Conservation (phyloP, 2,113 vertebrate genomes). For the Gopherus flavomarginatus region DNA sequence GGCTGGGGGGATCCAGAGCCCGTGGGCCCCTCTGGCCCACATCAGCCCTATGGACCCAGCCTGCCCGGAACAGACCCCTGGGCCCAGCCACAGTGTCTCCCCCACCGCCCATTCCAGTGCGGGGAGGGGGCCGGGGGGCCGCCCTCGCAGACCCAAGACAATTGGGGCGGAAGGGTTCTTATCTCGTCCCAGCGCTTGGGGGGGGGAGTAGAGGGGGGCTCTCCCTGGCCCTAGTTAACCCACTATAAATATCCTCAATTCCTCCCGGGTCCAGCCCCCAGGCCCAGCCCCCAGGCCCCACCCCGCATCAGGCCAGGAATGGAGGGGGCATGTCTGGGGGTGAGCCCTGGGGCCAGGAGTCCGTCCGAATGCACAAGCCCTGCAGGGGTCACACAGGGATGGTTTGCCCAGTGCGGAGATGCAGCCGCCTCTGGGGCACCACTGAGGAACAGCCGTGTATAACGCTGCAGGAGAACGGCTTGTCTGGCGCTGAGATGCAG, state of each 20-base stretch:
- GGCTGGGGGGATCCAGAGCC: not conserved
- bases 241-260: not conserved
- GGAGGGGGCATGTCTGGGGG: too few relatives aligned
- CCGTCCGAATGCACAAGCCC: not conserved
- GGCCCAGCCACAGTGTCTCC: constrained; percentile 36
- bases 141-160: not conserved
- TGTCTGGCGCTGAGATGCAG: too few relatives aligned
- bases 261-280: too few relatives aligned
- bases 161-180: not conserved
- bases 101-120: constrained; percentile 88
- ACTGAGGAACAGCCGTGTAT: too few relatives aligned
- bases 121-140: not conserved
- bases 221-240: not conserved
- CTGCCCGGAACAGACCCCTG: too few relatives aligned
- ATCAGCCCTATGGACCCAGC: constrained; percentile 17
- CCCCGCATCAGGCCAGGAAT: not conserved
- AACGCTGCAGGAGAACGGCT: too few relatives aligned
- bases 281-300: too few relatives aligned
- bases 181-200: not conserved
- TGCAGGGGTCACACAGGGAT: not conserved
- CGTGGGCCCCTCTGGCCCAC: not conserved
- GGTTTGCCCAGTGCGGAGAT: too few relatives aligned
- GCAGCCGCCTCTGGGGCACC: too few relatives aligned
- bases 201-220: not conserved
- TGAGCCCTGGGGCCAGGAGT: not conserved